Evolutionary conservation across 2,797 vertebrate genomes (phyloP).

Genomic region (Tenualosa thibaudeaui): DNA sequence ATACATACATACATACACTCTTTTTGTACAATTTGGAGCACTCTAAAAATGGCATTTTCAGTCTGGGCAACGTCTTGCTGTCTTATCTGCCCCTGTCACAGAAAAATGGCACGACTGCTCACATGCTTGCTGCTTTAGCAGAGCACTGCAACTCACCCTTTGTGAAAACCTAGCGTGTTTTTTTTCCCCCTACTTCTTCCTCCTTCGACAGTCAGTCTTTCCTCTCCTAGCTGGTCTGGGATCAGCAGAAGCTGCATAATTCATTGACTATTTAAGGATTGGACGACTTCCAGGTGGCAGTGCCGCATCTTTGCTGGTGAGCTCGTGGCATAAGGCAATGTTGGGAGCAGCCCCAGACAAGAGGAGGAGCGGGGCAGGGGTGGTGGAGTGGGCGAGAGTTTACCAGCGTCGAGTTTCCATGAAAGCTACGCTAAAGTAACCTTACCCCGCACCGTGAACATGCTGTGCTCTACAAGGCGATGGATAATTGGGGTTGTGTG

Average conservation of each 20-base stretch:
- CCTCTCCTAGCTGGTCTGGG: background rate
- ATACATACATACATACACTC: too few species aligned
- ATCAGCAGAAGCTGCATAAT: conserved; percentile 26
- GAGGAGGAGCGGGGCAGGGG: background rate
- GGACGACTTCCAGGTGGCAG: conserved; percentile 28
- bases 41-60: background rate
- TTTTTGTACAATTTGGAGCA: background rate
- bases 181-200: background rate
- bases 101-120: background rate
- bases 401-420: conserved; percentile 41
- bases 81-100: background rate
- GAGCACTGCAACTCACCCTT: background rate
- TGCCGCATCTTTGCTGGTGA: background rate
- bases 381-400: background rate
- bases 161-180: background rate
- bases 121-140: background rate
- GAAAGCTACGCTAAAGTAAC: conserved; percentile 38
- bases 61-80: background rate
- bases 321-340: conserved; percentile 20
- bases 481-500: background rate
- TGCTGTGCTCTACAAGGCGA: conserved; percentile 15
- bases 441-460: conserved; percentile 35
- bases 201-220: conserved; percentile 10
- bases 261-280: conserved; percentile 31
- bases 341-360: conserved; percentile 21